Evolutionary conservation across 2,797 vertebrate species (phyloP), one percentile per base, ranked within the genome.

Genomic region (Austrolebias charrua): DNA sequence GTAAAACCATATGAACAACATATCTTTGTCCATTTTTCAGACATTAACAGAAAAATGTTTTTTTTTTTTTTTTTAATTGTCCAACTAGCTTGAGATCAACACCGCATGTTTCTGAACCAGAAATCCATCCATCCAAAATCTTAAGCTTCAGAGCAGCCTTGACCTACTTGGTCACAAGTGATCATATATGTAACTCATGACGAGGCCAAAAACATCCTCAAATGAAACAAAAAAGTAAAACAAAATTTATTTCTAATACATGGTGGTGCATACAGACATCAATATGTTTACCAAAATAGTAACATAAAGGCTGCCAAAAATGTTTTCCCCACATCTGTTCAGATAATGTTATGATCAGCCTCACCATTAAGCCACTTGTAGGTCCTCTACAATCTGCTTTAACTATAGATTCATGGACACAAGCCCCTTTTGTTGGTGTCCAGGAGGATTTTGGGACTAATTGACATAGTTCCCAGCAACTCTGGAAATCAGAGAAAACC

Each of bases 171-270:
- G 43, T 43, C 50, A 6, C 50, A 35, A 40, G 15, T 64, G 29
- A 72, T 76, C 66, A 24, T 76, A 60, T 24, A 24, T 24, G 24
- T 24, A 24, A 24, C 24, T 24, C 24, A 54, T 64, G 73, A 75
- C 72, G 66, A 73, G 76, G 64, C 62, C 40, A 73, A 62, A 69
- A 69, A 62, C 33, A 78, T 52, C 55, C 56, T 71, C 10, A 66
- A 73, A 59, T 76, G 48, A 42, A 38, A 69, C 59, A 53, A 28
- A 14, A 49, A 54, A 75, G 68, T 14, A 51, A 54, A 33, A 35
- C 20, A 40, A 59, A 59, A 55, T 77, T 75, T 62, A 18, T 73
- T 70, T 69, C 28, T 24, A 56, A 61, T 33, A 16, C 47, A 59
- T 42, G 7, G 46, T 58, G 58, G 48, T 60, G 58, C 54, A 31